phyloP scores from a whole-genome alignment of 2,113 vertebrate species.

The Chauna torquata region DNA sequence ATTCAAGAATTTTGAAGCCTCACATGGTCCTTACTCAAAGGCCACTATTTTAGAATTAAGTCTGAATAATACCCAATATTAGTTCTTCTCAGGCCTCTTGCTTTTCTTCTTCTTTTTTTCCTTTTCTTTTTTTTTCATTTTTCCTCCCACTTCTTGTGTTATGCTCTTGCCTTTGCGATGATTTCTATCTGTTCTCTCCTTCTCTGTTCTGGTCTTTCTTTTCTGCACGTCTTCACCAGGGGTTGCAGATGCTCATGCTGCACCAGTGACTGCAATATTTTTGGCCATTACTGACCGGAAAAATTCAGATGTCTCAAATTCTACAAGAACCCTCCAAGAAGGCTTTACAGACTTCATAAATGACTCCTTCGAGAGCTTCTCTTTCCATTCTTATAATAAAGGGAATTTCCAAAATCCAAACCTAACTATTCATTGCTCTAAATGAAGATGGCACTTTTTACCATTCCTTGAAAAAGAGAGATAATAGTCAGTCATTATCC shows the following conservation, averaged over 20 bases:
- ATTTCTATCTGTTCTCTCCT: not conserved
- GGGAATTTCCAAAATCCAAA: not conserved
- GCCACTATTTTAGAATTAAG: not conserved
- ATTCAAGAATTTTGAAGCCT: not conserved
- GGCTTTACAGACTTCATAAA: not conserved
- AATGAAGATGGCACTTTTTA: not conserved
- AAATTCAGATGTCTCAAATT: not conserved
- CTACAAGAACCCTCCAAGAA: not conserved
- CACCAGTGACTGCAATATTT: not conserved
- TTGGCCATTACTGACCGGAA: not conserved
- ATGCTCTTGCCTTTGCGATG: not conserved
- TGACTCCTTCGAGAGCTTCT: not conserved
- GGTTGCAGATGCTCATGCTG: not conserved
- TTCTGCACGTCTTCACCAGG: not conserved
- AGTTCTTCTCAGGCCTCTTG: not conserved
- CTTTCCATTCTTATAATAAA: too few species aligned
- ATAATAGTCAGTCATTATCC: not conserved
- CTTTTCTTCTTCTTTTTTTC: not conserved
- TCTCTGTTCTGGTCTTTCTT: not conserved
- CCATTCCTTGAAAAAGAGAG: not conserved
- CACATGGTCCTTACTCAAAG: not conserved
- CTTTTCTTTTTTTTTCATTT: too few species aligned
- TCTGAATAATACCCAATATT: not conserved
- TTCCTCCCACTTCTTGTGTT: too few species aligned
- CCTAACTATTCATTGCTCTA: not conserved